phyloP scores from a whole-genome alignment of 2,113 vertebrate species.

The Zosterops hypoxanthus region DNA sequence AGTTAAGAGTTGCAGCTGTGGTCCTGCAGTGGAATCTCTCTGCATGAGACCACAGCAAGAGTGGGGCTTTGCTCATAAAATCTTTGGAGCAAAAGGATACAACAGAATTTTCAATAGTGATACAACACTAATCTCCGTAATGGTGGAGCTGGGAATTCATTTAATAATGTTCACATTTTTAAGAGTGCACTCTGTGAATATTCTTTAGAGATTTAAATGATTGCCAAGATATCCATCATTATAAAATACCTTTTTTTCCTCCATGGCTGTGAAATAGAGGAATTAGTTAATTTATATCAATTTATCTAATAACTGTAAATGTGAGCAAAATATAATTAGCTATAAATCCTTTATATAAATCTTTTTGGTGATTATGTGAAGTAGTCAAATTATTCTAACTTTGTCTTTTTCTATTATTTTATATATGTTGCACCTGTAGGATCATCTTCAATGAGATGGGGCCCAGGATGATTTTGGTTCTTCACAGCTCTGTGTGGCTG shows the following conservation, averaged over 20 bases:
- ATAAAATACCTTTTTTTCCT: background rate
- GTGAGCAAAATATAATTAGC: background rate
- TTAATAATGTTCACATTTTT: conserved; percentile 4
- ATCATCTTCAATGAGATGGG: background rate
- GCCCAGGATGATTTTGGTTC: background rate
- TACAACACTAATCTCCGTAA: background rate
- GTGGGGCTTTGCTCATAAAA: background rate
- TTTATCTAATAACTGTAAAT: background rate
- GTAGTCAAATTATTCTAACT: background rate
- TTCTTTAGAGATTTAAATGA: conserved; percentile 19
- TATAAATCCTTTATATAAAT: background rate
- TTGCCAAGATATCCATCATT: background rate
- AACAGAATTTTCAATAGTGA: background rate
- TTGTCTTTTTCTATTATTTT: background rate
- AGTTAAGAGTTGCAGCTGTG: background rate
- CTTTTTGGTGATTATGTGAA: background rate
- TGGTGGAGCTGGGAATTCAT: background rate
- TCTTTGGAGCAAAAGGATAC: background rate
- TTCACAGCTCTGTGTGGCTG: background rate
- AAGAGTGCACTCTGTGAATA: background rate
- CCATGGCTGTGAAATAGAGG: background rate
- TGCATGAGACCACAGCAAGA: background rate
- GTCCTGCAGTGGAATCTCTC: background rate
- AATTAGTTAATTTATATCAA: background rate
- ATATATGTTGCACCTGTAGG: background rate